A percentile compares a stretch with the other conserved stretches of the same genome.
phyloP scores from a whole-genome alignment of 2,797 vertebrate species.

The Sebastes kiyomatsui region DNA sequence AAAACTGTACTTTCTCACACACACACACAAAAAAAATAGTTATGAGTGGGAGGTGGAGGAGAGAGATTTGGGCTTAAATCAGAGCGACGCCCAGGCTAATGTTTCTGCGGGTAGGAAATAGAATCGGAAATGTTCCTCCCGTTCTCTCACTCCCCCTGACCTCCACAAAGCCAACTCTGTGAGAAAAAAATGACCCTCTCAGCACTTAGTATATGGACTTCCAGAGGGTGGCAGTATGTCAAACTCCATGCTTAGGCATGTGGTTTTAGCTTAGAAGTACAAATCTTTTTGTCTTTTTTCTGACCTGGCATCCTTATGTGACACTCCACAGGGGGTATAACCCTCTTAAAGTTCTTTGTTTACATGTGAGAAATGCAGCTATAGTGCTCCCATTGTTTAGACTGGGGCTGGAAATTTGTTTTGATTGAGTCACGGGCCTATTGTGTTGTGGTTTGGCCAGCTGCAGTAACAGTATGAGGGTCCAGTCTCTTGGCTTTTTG shows the following conservation, averaged over 20 bases:
- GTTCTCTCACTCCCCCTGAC: conserved; percentile 28
- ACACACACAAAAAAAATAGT: neutral
- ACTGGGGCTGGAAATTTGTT: conserved; percentile 64
- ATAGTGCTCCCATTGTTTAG: conserved; percentile 67
- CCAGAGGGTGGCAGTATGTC: conserved; percentile 31
- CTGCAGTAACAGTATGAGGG: conserved; percentile 77
- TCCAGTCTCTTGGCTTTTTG: conserved; percentile 68
- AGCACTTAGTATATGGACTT: conserved; percentile 40
- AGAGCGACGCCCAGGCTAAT: conserved; percentile 56
- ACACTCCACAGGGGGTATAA: conserved; percentile 13
- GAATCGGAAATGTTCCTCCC: conserved; percentile 58
- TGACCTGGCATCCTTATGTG: conserved; percentile 19
- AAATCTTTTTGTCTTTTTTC: conserved; percentile 12
- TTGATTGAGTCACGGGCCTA: conserved; percentile 70
- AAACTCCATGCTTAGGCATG: conserved; percentile 25
- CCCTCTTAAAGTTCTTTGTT: conserved; percentile 32
- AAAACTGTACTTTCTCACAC: conserved; percentile 37
- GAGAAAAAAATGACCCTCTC: conserved; percentile 48
- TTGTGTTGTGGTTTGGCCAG: conserved; percentile 74
- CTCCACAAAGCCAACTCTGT: conserved; percentile 66
- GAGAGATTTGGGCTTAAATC: conserved; percentile 52
- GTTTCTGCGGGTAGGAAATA: conserved; percentile 62
- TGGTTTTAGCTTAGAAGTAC: conserved; percentile 18
- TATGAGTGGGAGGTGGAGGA: conserved; percentile 13
- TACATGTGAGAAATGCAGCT: conserved; percentile 41